Conservation (phyloP, 92 coral and sea anemone species). For the Zoanthus gigantus region DNA sequence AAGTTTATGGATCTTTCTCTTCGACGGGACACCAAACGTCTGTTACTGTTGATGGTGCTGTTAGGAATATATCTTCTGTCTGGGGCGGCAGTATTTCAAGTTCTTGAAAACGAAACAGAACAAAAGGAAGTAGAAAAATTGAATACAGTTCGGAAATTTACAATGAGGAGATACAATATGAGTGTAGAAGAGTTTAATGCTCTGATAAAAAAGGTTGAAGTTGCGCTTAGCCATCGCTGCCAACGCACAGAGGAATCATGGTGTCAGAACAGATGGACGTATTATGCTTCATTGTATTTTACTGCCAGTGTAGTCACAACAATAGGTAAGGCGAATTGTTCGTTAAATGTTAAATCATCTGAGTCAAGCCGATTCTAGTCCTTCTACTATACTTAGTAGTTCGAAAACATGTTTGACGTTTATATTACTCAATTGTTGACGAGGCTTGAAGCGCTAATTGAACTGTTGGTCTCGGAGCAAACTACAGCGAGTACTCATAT, state of each 20-base stretch:
- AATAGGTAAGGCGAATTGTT: slow-evolving; percentile 73
- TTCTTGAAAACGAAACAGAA: slow-evolving; percentile 92
- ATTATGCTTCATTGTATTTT: slow-evolving; percentile 95
- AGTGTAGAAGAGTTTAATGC: slow-evolving; percentile 80
- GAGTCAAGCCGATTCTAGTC: not conserved
- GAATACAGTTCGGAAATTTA: slow-evolving; percentile 70
- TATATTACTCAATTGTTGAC: too few relatives aligned
- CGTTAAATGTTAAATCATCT: not conserved
- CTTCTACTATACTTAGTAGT: too few relatives aligned
- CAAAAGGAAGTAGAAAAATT: slow-evolving; percentile 66
- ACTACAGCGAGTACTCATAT: too few relatives aligned
- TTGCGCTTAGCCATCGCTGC: slow-evolving; percentile 87
- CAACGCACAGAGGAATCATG: slow-evolving; percentile 84
- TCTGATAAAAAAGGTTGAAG: slow-evolving; percentile 78
- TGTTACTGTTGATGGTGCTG: slow-evolving; percentile 73
- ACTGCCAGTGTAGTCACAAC: slow-evolving; percentile 99
- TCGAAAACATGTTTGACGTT: too few relatives aligned
- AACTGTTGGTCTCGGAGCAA: too few relatives aligned
- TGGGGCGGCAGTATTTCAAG: slow-evolving; percentile 96
- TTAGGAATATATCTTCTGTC: slow-evolving; percentile 87
- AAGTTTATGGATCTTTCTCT: slow-evolving; percentile 80
- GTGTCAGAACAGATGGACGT: slow-evolving; percentile 94
- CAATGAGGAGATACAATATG: slow-evolving; percentile 77
- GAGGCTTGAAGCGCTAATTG: too few relatives aligned
- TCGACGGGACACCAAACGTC: slow-evolving; percentile 83